Evolutionary conservation across 2,888 invertebrate genomes (phyloP).

Genomic region (Antheraea yamamai): DNA sequence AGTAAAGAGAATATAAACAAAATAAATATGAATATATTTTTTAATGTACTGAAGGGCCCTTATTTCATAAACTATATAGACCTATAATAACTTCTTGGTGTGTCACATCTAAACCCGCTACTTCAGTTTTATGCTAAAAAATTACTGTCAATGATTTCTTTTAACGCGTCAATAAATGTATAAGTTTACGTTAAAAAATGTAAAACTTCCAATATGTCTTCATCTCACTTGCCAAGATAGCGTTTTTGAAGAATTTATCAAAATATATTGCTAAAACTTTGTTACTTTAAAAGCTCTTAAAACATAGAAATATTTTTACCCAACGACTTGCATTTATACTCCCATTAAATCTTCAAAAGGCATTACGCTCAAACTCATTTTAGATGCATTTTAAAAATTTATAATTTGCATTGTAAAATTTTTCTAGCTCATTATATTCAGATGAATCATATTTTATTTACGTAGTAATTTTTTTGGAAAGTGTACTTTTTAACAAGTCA

Average conservation of each 20-base stretch:
- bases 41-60: too few species aligned
- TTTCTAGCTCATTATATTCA: neutral
- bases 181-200: too few species aligned
- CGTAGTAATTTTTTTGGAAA: neutral
- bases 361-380: neutral
- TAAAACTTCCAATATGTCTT: too few species aligned
- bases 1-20: too few species aligned
- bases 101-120: too few species aligned
- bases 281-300: neutral
- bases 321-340: neutral
- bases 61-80: too few species aligned
- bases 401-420: neutral
- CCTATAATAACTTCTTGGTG: too few species aligned
- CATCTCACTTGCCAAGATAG: neutral
- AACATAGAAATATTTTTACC: neutral
- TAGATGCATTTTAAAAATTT: neutral
- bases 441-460: conserved; percentile 4
- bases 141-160: too few species aligned
- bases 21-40: too few species aligned
- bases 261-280: neutral
- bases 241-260: neutral
- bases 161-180: too few species aligned
- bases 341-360: neutral
- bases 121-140: too few species aligned
- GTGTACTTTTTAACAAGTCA: neutral